These are phyloP conservation scores for Harpagoxenus sublaevis DNA, from an alignment of 2,888 invertebrate species.

Conservation along the genomic window DNA sequence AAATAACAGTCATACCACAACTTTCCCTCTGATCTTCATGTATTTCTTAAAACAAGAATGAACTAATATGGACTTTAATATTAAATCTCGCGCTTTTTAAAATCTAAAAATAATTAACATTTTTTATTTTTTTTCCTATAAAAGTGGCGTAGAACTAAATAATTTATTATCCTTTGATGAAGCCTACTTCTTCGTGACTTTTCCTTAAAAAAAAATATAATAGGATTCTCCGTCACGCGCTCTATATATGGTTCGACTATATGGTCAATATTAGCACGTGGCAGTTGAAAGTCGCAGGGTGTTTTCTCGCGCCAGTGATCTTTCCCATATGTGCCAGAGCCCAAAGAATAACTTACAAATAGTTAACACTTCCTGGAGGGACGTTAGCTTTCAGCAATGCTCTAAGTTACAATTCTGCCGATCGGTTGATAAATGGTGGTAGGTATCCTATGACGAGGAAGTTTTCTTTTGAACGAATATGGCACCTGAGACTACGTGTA, in stretches of 20 bases:
- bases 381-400: conserved; percentile 53
- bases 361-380: conserved; percentile 79
- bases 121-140: neutral
- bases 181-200: conserved; percentile 49
- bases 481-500: neutral
- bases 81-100: neutral
- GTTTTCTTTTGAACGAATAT: neutral
- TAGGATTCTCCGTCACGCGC: conserved; percentile 49
- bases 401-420: conserved; percentile 52
- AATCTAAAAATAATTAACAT: neutral
- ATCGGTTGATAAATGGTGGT: conserved; percentile 35
- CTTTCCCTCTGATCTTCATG: neutral
- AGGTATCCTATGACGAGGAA: neutral
- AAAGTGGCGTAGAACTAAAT: neutral
- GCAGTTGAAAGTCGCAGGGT: conserved; percentile 62
- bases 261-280: conserved; percentile 75
- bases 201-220: conserved; percentile 52
- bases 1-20: neutral
- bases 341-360: conserved; percentile 74
- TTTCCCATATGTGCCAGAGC: conserved; percentile 72
- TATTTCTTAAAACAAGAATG: neutral
- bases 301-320: conserved; percentile 68
- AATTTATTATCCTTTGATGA: neutral
- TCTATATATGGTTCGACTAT: conserved; percentile 61
- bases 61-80: neutral